Evolutionary conservation across 92 coral and sea anemone genomes (phyloP).

Genomic region (Umimayanthus kanabou): DNA sequence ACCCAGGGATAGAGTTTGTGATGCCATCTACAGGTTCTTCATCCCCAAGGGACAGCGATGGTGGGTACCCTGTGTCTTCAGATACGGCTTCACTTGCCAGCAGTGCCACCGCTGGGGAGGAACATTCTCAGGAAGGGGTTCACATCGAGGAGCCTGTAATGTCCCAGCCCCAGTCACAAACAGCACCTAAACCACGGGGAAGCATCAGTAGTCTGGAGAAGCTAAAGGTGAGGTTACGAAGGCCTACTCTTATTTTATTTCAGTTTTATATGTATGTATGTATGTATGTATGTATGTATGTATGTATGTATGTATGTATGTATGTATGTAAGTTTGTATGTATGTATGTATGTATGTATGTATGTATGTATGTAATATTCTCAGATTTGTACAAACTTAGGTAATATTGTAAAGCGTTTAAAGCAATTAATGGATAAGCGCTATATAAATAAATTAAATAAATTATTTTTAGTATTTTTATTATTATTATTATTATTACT

Average conservation of each 20-base stretch:
- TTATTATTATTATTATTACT: no score
- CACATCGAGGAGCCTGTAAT: conserved; percentile 19
- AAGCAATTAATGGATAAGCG: no score
- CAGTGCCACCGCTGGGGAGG: conserved; percentile 79
- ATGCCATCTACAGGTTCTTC: conserved; percentile 68
- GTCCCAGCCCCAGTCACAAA: neutral
- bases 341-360: no score
- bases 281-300: no score
- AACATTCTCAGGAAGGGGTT: conserved; percentile 52
- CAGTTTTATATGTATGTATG: no score
- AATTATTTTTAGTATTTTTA: no score
- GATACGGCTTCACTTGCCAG: conserved; percentile 78
- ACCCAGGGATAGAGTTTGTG: conserved; percentile 63
- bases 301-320: no score
- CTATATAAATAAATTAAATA: no score
- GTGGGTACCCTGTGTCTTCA: conserved; percentile 72
- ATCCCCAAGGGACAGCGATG: conserved; percentile 82
- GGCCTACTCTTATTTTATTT: neutral
- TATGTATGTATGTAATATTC: no score
- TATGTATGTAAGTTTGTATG: no score
- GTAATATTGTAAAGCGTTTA: no score
- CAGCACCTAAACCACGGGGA: neutral
- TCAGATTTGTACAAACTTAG: no score
- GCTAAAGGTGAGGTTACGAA: conserved; percentile 14
- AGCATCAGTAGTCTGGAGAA: conserved; percentile 32